Base-by-base conservation (phyloP, 2,113 vertebrate species). In the Atlantisia rogersi region DNA sequence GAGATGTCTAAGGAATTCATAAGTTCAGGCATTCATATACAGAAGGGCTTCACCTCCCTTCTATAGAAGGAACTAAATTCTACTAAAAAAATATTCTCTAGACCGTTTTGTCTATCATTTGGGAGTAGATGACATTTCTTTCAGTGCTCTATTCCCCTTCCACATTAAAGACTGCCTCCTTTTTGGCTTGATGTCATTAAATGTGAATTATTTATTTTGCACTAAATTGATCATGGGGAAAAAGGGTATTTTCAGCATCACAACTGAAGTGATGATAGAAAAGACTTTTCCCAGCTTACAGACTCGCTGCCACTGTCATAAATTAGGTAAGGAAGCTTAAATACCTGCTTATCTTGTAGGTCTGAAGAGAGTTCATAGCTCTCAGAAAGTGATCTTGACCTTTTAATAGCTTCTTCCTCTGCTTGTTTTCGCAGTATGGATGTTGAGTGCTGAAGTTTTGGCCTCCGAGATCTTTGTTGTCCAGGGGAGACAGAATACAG, bases 351-450 rank as follows among this genome's bases (percentile, higher is more conserved):
- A 97, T 99, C 99, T 97, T 99, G 99, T 74, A 99, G 98, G 97
- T 99, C 99, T 12, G 99, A 99, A 76, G 99, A 99, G 97, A 99
- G 99, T 98, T 99, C 99, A 98, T 99, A 99, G 98, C 99, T 99
- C 98, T 99, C 99, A 2, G 99, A 99, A 84, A 99, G 98, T 0
- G 99, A 99, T 79, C 99, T 97, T 1, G 99, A 99, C 86, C 99
- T 98, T 96, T 99, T 99, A 97, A 99, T 99, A 93, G 99, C 99
- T 88, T 99, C 99, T 78, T 99, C 99, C 97, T 99, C 99, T 0
- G 99, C 99, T 96, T 99, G 99, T 96, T 99, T 99, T 64, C 99
- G 98, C 83, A 99, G 98, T 94, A 99, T 99, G 86, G 99, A 99
- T 53, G 99, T 98, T 2, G 99, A 99, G 96, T 99, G 99, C 97